Conservation (phyloP, 1,140 invertebrate genomes). For the Metaphire vulgaris region DNA sequence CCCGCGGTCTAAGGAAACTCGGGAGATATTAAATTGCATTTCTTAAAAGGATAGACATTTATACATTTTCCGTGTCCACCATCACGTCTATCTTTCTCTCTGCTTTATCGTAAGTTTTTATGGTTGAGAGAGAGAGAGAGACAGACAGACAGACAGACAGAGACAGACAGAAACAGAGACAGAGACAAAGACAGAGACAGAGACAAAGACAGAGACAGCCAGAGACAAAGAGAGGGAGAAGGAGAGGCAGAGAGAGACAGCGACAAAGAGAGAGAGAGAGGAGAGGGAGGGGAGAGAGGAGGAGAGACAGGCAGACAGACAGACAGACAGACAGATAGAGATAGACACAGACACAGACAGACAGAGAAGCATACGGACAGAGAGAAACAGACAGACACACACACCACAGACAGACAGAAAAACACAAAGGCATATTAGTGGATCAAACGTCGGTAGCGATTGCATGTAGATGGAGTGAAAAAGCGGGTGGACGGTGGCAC, state of each 20-base stretch:
- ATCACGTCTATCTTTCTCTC: too few relatives aligned
- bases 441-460: background rate
- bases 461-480: background rate
- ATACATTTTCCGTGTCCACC: too few relatives aligned
- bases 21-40: too few relatives aligned
- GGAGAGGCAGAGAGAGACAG: background rate
- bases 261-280: background rate
- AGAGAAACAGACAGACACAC: background rate
- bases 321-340: too few relatives aligned
- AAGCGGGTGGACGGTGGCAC: background rate
- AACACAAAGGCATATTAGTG: background rate
- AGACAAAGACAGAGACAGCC: background rate
- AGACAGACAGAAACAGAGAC: background rate
- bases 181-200: background rate
- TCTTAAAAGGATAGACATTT: too few relatives aligned
- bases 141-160: slow-evolving; percentile 1
- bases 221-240: background rate
- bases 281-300: too few relatives aligned
- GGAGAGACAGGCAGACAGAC: too few relatives aligned
- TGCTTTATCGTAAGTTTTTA: too few relatives aligned
- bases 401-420: background rate
- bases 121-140: background rate
- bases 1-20: too few relatives aligned
- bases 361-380: background rate
- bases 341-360: background rate